These are phyloP conservation scores for Liopterus haemorrhoidalis DNA, from an alignment of 2,888 invertebrate species.

Conservation along the genomic window DNA sequence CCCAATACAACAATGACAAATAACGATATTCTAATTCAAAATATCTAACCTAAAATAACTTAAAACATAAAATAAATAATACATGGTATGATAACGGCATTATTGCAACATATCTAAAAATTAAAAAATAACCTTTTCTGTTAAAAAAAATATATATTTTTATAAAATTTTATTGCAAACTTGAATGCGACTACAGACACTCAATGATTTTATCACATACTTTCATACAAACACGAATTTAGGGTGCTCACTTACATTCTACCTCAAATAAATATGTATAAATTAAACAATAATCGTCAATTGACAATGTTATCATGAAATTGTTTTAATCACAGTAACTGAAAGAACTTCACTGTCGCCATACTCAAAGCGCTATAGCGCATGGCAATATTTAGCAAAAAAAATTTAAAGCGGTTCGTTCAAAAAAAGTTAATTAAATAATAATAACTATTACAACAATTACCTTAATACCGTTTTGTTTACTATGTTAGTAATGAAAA, in stretches of 20 bases:
- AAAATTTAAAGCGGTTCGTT: slow-evolving; percentile 10
- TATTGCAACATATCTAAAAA: slow-evolving; percentile 10
- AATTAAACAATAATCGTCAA: slow-evolving; percentile 32
- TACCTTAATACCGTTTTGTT: neutral
- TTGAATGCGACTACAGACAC: slow-evolving; percentile 14
- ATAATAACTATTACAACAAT: neutral
- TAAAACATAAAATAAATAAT: neutral
- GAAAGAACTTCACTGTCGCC: slow-evolving; percentile 34
- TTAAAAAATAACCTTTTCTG: slow-evolving; percentile 18
- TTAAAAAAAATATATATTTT: too few species aligned
- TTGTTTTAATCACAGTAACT: slow-evolving; percentile 34
- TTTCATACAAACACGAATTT: slow-evolving; percentile 13
- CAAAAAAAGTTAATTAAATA: slow-evolving; percentile 6
- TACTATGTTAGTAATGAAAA: neutral
- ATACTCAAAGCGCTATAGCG: slow-evolving; percentile 30
- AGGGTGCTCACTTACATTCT: slow-evolving; percentile 20
- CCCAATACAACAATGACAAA: slow-evolving; percentile 20
- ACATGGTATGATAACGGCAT: slow-evolving; percentile 16
- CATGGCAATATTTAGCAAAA: slow-evolving; percentile 26
- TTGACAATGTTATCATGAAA: slow-evolving; percentile 34
- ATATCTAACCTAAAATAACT: neutral
- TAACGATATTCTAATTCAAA: slow-evolving; percentile 10
- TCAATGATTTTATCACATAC: slow-evolving; percentile 15
- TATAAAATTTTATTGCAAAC: too few species aligned
- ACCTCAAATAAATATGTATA: slow-evolving; percentile 30